These are phyloP conservation scores for Plagodis pulveraria DNA, from an alignment of 2,888 invertebrate genomes.

Conservation along the genomic window DNA sequence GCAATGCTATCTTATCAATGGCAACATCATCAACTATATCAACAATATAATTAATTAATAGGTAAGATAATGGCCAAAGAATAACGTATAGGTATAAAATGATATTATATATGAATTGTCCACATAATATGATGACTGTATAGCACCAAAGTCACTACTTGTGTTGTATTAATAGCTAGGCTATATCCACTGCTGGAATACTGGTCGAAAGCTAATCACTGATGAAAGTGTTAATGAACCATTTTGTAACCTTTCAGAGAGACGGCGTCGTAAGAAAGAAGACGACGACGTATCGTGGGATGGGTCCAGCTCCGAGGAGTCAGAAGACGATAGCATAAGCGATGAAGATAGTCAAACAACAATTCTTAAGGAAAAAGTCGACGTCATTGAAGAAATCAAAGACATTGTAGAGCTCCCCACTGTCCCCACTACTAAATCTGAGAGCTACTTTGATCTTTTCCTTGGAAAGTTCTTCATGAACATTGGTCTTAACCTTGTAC, in stretches of 20 bases:
- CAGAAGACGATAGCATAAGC: conserved; percentile 73
- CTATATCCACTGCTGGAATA: too few relatives aligned
- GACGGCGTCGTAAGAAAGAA: conserved; percentile 59
- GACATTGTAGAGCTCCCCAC: conserved; percentile 67
- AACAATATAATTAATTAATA: too few relatives aligned
- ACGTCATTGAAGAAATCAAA: conserved; percentile 79
- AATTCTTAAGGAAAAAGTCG: conserved; percentile 82
- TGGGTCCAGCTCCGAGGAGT: conserved; percentile 79
- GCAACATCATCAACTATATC: too few relatives aligned
- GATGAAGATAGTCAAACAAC: conserved; percentile 72
- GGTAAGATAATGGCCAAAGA: too few relatives aligned
- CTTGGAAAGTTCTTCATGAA: conserved; percentile 96
- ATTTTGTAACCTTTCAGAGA: conserved; percentile 45
- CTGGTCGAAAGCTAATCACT: too few relatives aligned
- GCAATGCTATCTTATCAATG: too few relatives aligned
- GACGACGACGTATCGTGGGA: conserved; percentile 86
- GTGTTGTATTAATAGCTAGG: too few relatives aligned
- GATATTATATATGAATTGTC: too few relatives aligned
- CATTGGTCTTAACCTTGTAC: conserved; percentile 95
- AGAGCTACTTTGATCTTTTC: conserved; percentile 93
- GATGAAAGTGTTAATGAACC: too few relatives aligned
- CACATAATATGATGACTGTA: too few relatives aligned
- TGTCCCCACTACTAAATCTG: conserved; percentile 74
- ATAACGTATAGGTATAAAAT: too few relatives aligned
- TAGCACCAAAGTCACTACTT: too few relatives aligned